A percentile compares a stretch with the other conserved stretches of the same genome.
Conservation (phyloP, 35 echinoderm and acorn worm genomes). For the Patiria miniata region DNA sequence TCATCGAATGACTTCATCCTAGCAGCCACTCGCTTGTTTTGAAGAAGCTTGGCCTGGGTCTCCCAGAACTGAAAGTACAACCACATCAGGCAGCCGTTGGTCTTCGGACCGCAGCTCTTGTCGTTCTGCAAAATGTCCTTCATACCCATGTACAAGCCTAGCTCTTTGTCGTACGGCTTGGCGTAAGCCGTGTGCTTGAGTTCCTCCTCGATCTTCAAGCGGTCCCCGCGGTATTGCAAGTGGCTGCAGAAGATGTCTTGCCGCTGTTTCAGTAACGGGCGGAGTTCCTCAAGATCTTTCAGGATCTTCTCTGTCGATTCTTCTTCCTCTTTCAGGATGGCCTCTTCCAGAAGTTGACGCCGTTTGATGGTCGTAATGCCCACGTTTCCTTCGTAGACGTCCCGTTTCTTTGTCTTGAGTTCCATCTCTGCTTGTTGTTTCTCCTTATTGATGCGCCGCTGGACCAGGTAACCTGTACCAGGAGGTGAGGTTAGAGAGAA, state of each 20-base stretch:
- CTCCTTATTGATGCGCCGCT: slow-evolving; percentile 15
- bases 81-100: slow-evolving; percentile 80
- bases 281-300: slow-evolving; percentile 60
- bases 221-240: slow-evolving; percentile 28
- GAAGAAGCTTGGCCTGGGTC: slow-evolving; percentile 46
- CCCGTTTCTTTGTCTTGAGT: neutral
- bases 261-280: slow-evolving; percentile 49
- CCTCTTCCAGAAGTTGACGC: neutral
- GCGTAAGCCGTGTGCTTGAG: slow-evolving; percentile 53
- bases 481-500: neutral
- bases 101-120: slow-evolving; percentile 20
- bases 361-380: too few relatives aligned
- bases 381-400: too few relatives aligned
- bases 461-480: slow-evolving; percentile 43
- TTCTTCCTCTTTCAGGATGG: slow-evolving; percentile 3
- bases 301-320: neutral
- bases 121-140: slow-evolving; percentile 67
- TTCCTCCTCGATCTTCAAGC: slow-evolving; percentile 49
- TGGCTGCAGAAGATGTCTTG: slow-evolving; percentile 79
- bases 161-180: slow-evolving; percentile 70
- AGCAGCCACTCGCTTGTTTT: slow-evolving; percentile 36
- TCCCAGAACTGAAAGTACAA: slow-evolving; percentile 78
- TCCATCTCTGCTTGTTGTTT: neutral
- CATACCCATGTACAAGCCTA: slow-evolving; percentile 54
- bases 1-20: slow-evolving; percentile 27